Percentiles rank a stretch among this genome's conserved stretches.
These are phyloP conservation scores for Apamea epomidion DNA, from an alignment of 2,888 invertebrate genomes.

Conservation along the genomic window DNA sequence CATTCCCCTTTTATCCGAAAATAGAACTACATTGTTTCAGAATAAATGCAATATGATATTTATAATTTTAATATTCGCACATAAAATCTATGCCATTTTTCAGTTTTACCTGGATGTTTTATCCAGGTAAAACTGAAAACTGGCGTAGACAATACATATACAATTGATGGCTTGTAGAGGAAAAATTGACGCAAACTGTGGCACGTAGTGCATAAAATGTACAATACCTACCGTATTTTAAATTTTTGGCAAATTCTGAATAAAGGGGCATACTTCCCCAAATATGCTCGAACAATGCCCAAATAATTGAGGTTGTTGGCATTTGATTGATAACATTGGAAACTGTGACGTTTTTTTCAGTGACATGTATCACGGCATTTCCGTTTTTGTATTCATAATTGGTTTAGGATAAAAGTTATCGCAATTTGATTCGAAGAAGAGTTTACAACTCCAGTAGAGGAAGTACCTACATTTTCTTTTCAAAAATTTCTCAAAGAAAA, in stretches of 20 bases:
- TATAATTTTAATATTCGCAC: not conserved
- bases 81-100: not conserved
- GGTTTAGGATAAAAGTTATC: not conserved
- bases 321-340: not conserved
- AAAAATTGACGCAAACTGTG: not conserved
- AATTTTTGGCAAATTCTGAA: not conserved
- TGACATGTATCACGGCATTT: not conserved
- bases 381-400: not conserved
- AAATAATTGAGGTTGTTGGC: not conserved
- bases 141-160: too few relatives aligned
- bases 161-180: not conserved
- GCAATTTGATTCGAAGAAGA: not conserved
- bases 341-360: not conserved
- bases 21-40: slow-evolving; percentile 29
- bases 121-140: too few relatives aligned
- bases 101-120: slow-evolving; percentile 6
- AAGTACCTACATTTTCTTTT: not conserved
- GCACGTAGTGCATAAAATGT: not conserved
- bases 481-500: not conserved
- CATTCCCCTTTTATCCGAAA: not conserved
- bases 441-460: not conserved
- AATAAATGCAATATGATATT: not conserved
- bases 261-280: not conserved
- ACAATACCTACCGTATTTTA: not conserved
- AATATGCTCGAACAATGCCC: not conserved